Evolutionary conservation across 2,113 vertebrate genomes (phyloP), one percentile per base, ranked within the genome.

Genomic region (Dermatemys mawii): DNA sequence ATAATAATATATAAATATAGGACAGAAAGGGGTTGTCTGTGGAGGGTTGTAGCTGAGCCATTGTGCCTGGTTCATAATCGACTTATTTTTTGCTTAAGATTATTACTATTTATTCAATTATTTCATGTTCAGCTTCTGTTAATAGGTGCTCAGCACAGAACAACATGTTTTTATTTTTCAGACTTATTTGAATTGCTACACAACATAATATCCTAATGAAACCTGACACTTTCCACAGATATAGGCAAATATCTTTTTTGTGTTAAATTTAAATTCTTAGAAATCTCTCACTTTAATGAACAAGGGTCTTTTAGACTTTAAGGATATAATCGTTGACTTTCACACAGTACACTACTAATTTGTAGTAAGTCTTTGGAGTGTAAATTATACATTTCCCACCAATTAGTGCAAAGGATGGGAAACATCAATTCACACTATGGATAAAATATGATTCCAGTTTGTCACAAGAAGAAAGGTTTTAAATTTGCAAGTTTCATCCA

Each of bases 381-480:
- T 89, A 97, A 98, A 98, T 97, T 97, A 94, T 97, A 93, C 94
- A 38, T 95, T 97, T 96, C 93, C 90, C 84, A 96, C 93, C 82
- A 93, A 91, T 97, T 96, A 70, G 92, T 95, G 87, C 80, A 94
- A 88, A 96, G 97, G 91, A 97, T 82, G 80, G 93, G 67, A 97
- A 97, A 97, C 84, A 96, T 96, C 96, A 97, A 97, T 97, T 97
- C 93, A 94, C 97, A 96, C 96, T 94, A 55, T 79, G 78, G 92
- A 85, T 81, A 93, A 93, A 85, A 80, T 54, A 94, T 87, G 81
- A 16, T 50, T 93, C 78, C 14, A 87, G 78, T 96, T 95, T 96
- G 50, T 95, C 87, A 84, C 70, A 46, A 90, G 96, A 96, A 96
- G 85, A 97, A 96, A 97, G 96, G 93, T 93, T 96, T 94, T 92